Conservation (phyloP, 2,797 vertebrate genomes). For the Tapera naevia region DNA sequence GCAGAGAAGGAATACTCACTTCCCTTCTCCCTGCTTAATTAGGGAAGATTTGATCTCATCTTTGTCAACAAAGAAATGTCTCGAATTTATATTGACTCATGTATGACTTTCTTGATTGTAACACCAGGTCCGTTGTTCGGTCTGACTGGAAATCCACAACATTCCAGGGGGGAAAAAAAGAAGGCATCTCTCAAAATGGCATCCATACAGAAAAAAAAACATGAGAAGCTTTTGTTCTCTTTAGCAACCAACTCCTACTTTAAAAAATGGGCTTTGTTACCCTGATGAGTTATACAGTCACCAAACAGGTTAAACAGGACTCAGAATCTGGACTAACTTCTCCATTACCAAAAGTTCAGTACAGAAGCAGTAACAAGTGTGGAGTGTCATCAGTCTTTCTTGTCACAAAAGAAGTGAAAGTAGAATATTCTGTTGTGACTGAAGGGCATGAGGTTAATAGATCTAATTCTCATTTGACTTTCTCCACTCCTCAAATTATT, state of each 20-base stretch:
- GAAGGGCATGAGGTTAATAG: not conserved
- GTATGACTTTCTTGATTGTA: not conserved
- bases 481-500: not conserved
- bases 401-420: not conserved
- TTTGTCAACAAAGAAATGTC: not conserved
- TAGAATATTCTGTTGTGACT: not conserved
- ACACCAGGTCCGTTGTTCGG: not conserved
- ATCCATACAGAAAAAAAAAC: not conserved
- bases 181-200: not conserved
- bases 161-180: not conserved
- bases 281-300: not conserved
- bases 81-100: not conserved
- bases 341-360: not conserved
- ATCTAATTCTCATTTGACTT: not conserved
- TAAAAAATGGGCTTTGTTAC: not conserved
- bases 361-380: not conserved
- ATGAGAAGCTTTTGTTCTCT: not conserved
- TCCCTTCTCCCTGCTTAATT: not conserved
- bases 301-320: not conserved
- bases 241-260: accelerated
- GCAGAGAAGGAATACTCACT: not conserved
- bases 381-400: not conserved
- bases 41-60: not conserved
- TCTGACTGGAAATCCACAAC: not conserved
- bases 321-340: not conserved